Conservation (phyloP, 2,113 vertebrate species). For the Thalassoma bifasciatum region DNA sequence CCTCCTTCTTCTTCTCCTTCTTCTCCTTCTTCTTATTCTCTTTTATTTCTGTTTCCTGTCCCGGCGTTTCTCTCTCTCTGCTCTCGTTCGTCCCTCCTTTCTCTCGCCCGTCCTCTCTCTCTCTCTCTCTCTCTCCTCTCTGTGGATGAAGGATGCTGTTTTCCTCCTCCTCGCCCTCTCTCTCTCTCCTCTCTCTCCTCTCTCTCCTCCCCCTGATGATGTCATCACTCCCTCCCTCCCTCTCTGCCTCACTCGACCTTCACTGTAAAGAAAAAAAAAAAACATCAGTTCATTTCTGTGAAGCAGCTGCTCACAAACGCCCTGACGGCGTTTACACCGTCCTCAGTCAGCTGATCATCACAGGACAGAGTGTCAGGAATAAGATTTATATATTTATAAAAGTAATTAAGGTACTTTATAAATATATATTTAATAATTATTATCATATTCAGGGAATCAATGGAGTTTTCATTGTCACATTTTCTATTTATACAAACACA, state of each 20-base stretch:
- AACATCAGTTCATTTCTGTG: neutral
- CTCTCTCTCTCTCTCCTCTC: constrained; percentile 50
- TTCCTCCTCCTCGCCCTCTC: constrained; percentile 34
- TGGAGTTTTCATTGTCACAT: too few relatives aligned
- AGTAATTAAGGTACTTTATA: too few relatives aligned
- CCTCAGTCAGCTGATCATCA: too few relatives aligned
- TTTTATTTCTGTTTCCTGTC: constrained; percentile 19
- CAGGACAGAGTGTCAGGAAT: too few relatives aligned
- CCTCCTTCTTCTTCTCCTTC: constrained; percentile 39
- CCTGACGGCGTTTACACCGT: too few relatives aligned
- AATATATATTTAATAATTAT: too few relatives aligned
- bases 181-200: neutral
- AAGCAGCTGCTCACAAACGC: neutral
- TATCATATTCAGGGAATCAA: too few relatives aligned
- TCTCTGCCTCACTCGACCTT: constrained; percentile 38
- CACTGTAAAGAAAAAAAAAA: constrained; percentile 46
- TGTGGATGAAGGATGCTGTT: constrained; percentile 61
- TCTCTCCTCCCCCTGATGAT: constrained; percentile 40
- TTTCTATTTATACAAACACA: too few relatives aligned
- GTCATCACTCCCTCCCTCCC: constrained; percentile 41
- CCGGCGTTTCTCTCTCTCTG: constrained; percentile 6
- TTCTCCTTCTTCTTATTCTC: too few relatives aligned
- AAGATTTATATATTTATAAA: too few relatives aligned
- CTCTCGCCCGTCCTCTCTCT: neutral
- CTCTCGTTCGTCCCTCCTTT: constrained; percentile 4